These are phyloP conservation scores for Agonopterix subpropinquella DNA, from an alignment of 2,888 invertebrate genomes.

Conservation along the genomic window DNA sequence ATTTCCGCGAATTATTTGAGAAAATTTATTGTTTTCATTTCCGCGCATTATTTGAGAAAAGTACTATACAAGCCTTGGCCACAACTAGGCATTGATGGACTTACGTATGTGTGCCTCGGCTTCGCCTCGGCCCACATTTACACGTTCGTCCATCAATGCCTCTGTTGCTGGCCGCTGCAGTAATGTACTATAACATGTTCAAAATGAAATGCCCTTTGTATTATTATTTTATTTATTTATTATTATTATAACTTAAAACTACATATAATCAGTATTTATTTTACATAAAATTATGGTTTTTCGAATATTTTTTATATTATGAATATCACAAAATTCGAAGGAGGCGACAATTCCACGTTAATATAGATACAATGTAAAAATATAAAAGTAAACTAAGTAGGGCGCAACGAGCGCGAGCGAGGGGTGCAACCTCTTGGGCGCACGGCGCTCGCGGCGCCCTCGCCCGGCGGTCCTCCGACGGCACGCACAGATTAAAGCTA, in stretches of 20 bases:
- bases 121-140: too few relatives aligned
- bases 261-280: constrained; percentile 53
- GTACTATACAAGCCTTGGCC: too few relatives aligned
- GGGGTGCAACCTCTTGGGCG: constrained; percentile 27
- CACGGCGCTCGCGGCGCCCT: constrained; percentile 61
- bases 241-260: constrained; percentile 39
- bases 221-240: constrained; percentile 29
- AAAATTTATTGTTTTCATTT: too few relatives aligned
- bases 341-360: constrained; percentile 67
- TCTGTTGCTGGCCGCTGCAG: too few relatives aligned
- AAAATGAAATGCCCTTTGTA: constrained; percentile 14
- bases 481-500: constrained; percentile 61
- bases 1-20: too few relatives aligned
- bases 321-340: constrained; percentile 74
- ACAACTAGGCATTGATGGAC: too few relatives aligned
- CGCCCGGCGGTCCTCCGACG: constrained; percentile 71
- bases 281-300: constrained; percentile 68
- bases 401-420: constrained; percentile 59
- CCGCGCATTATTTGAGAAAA: too few relatives aligned
- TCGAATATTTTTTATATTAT: constrained; percentile 61
- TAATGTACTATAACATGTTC: too few relatives aligned
- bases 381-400: constrained; percentile 50
- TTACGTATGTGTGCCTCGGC: too few relatives aligned
- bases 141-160: too few relatives aligned
- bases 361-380: constrained; percentile 40